These are phyloP conservation scores for Heliconius ismenius DNA, from an alignment of 2,888 invertebrate genomes.

Conservation along the genomic window DNA sequence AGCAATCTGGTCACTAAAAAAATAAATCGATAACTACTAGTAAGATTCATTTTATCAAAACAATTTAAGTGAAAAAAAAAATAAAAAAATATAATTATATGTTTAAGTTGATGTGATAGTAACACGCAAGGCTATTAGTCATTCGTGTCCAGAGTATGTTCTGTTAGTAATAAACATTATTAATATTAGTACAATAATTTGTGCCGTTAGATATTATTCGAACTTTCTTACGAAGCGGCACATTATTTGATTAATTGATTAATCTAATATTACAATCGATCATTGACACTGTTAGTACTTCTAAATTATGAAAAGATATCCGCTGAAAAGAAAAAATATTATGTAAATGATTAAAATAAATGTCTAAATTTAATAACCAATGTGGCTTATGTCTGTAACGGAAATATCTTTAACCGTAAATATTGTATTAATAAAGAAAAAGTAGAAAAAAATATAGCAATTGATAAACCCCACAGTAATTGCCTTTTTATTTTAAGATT, in stretches of 20 bases:
- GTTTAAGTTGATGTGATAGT: slow-evolving; percentile 11
- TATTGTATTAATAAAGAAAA: slow-evolving; percentile 8
- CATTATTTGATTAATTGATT: not conserved
- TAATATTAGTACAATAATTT: slow-evolving; percentile 8
- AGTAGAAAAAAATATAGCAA: slow-evolving; percentile 34
- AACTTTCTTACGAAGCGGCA: not conserved
- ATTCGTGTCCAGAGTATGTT: not conserved
- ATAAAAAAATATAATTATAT: slow-evolving; percentile 4
- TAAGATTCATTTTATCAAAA: slow-evolving; percentile 5
- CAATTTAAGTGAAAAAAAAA: slow-evolving; percentile 5
- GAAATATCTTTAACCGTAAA: not conserved
- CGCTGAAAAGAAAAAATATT: not conserved
- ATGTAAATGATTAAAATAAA: not conserved
- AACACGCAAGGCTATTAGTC: slow-evolving; percentile 2
- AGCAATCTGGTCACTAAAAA: slow-evolving; percentile 10
- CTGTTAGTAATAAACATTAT: slow-evolving; percentile 2
- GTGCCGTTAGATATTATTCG: slow-evolving; percentile 10
- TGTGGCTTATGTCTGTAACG: too few species aligned
- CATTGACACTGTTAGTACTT: not conserved
- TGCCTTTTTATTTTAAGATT: slow-evolving; percentile 43
- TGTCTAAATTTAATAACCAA: too few species aligned
- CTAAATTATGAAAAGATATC: not conserved
- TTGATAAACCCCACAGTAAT: slow-evolving; percentile 50
- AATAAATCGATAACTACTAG: not conserved
- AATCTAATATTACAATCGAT: not conserved